Evolutionary conservation across 2,888 invertebrate genomes (phyloP).

Genomic region (Hydriomena furcata): DNA sequence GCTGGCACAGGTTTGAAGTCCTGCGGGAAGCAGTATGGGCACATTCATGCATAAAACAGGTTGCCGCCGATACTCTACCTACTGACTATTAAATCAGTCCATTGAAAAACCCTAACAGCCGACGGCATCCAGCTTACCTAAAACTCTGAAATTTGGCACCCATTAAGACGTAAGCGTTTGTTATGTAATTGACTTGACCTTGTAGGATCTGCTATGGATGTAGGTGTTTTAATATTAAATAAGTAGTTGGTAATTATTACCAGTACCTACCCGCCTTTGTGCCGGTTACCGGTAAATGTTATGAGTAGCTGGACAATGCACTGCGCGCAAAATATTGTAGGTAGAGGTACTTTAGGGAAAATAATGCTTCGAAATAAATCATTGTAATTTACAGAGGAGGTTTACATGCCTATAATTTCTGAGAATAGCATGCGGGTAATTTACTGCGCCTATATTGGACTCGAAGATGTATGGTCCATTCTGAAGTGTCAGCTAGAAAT

Average conservation of each 20-base stretch:
- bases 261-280: no score
- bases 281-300: background rate
- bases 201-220: no score
- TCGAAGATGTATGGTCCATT: conserved; percentile 24
- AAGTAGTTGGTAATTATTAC: no score
- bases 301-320: background rate
- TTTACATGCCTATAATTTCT: conserved; percentile 41
- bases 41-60: conserved; percentile 12
- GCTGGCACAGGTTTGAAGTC: conserved; percentile 40
- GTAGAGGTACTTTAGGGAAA: conserved; percentile 43
- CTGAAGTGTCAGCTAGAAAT: conserved; percentile 17
- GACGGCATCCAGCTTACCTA: no score
- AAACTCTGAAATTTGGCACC: no score
- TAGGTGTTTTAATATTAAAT: no score
- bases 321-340: conserved; percentile 36
- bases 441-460: conserved; percentile 26
- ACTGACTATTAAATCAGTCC: no score
- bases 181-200: no score
- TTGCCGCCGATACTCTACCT: no score
- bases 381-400: conserved; percentile 52
- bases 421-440: conserved; percentile 29
- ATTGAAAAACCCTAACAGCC: no score
- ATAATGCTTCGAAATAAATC: conserved; percentile 48
- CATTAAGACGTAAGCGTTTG: no score
- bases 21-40: conserved; percentile 37